phyloP scores from a whole-genome alignment of 2,797 vertebrate species.

The Pantherophis alleghaniensis region DNA sequence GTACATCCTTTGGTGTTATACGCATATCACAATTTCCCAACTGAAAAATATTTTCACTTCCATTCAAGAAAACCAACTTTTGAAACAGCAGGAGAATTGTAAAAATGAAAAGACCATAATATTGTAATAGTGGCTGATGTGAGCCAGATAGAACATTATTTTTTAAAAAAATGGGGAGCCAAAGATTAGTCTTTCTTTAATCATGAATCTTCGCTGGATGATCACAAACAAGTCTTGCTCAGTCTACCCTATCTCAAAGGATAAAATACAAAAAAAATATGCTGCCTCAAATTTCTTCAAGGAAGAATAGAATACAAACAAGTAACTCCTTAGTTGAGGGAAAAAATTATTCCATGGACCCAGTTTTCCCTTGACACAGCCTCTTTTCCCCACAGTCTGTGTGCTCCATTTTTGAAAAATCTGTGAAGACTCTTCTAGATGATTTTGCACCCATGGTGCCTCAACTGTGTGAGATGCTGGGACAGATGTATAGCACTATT shows the following conservation, averaged over 20 bases:
- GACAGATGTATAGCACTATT: conserved; percentile 99
- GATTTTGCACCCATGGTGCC: conserved; percentile 98
- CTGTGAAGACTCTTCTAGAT: conserved; percentile 95
- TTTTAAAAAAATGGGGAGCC: background rate
- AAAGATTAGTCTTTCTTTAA: background rate
- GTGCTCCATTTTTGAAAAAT: conserved; percentile 98
- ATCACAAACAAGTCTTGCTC: background rate
- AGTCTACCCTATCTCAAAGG: background rate
- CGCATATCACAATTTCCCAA: background rate
- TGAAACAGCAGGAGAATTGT: background rate
- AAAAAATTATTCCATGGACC: background rate
- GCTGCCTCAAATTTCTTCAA: background rate
- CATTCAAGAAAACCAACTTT: background rate
- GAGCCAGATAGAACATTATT: background rate
- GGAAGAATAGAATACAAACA: background rate
- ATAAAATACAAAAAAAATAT: background rate
- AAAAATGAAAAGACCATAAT: background rate
- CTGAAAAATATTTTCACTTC: background rate
- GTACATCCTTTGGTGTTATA: background rate
- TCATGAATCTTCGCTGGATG: background rate
- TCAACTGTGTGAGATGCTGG: conserved; percentile 97
- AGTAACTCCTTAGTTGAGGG: background rate
- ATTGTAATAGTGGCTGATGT: background rate
- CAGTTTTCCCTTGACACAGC: background rate
- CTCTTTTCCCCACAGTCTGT: conserved; percentile 80